These are phyloP conservation scores for Dryobota labecula DNA, from an alignment of 2,888 invertebrate species.

Conservation along the genomic window DNA sequence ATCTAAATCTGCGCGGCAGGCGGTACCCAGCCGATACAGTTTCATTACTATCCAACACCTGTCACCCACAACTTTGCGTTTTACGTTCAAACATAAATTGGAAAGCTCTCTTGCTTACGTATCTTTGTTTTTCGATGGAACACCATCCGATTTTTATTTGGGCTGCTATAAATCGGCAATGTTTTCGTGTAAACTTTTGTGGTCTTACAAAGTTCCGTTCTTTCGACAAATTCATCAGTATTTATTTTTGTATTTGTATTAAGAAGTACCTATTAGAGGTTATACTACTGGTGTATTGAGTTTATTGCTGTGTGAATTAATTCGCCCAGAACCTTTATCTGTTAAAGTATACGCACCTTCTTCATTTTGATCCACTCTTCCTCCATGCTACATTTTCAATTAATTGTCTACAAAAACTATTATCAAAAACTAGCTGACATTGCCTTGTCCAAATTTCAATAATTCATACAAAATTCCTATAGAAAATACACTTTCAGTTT, in stretches of 20 bases:
- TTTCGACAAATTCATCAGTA: slow-evolving; percentile 25
- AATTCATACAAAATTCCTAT: too few relatives aligned
- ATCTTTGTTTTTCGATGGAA: slow-evolving; percentile 46
- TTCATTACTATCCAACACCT: slow-evolving; percentile 58
- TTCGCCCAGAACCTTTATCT: neutral
- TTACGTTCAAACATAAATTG: slow-evolving; percentile 62
- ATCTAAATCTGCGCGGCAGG: slow-evolving; percentile 15
- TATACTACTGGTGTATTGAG: neutral
- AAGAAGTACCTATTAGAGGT: neutral
- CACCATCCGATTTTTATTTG: slow-evolving; percentile 48
- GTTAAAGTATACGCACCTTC: neutral
- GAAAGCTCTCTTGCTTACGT: slow-evolving; percentile 39
- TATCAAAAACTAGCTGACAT: too few relatives aligned
- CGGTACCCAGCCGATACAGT: slow-evolving; percentile 27
- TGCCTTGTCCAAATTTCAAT: too few relatives aligned
- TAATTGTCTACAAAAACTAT: too few relatives aligned
- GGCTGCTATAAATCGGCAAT: slow-evolving; percentile 43
- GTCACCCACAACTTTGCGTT: slow-evolving; percentile 54
- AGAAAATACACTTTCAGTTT: too few relatives aligned
- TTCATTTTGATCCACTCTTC: neutral
- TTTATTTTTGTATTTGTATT: slow-evolving; percentile 5
- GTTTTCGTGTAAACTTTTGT: slow-evolving; percentile 33
- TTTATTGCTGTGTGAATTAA: neutral
- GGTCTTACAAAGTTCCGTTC: neutral
- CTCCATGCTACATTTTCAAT: neutral